A percentile compares a stretch with the other conserved stretches of the same genome.
These are phyloP conservation scores for Thereva nobilitata DNA, from an alignment of 2,888 invertebrate genomes.

Conservation along the genomic window DNA sequence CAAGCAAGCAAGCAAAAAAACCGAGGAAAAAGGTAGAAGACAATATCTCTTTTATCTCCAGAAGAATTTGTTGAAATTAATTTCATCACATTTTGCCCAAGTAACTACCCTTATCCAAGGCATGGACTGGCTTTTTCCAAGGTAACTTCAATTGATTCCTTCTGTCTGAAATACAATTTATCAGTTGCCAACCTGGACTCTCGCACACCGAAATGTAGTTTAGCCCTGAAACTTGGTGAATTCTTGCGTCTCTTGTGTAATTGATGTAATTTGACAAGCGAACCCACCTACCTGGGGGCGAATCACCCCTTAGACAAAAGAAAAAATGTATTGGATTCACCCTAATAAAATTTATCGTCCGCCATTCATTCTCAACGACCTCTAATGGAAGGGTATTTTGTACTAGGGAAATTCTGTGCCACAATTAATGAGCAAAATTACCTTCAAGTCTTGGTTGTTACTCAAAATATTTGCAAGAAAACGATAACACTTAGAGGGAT, in stretches of 20 bases:
- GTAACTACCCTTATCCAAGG: slow-evolving; percentile 1
- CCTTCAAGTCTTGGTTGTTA: not conserved
- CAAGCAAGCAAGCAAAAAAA: not conserved
- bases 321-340: slow-evolving; percentile 34
- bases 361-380: slow-evolving; percentile 28
- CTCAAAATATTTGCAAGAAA: too few relatives aligned
- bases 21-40: not conserved
- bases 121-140: slow-evolving; percentile 7
- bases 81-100: slow-evolving; percentile 31
- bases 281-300: slow-evolving; percentile 5
- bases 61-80: slow-evolving; percentile 31
- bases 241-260: slow-evolving; percentile 32
- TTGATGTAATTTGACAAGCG: slow-evolving; percentile 35
- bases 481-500: too few relatives aligned
- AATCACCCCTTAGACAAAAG: slow-evolving; percentile 13
- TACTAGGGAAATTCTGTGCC: slow-evolving; percentile 15
- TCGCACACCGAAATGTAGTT: slow-evolving; percentile 3
- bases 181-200: slow-evolving; percentile 22
- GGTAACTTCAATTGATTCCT: slow-evolving; percentile 27
- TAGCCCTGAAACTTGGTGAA: not conserved
- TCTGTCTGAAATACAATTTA: slow-evolving; percentile 24
- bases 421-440: slow-evolving; percentile 28
- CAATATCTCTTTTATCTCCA: slow-evolving; percentile 10
- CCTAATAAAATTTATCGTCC: slow-evolving; percentile 33
- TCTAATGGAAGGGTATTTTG: slow-evolving; percentile 25